A percentile compares a stretch with the other conserved stretches of the same genome.
phyloP scores from a whole-genome alignment of 1,140 invertebrate species.

The Dysdera silvatica region DNA sequence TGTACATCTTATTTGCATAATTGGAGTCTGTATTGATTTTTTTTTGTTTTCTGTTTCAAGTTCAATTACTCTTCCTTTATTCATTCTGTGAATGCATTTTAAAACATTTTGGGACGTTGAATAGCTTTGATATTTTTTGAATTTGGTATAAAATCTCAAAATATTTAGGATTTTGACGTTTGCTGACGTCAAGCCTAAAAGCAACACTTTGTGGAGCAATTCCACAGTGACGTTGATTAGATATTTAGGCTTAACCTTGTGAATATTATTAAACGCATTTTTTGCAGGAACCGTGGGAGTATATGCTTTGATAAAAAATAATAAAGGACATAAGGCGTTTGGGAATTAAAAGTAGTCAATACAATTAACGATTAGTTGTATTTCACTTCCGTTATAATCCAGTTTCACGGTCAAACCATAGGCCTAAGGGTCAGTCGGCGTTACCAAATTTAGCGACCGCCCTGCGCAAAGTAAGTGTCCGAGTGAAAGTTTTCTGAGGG shows the following conservation, averaged over 20 bases:
- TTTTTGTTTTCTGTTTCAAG: constrained; percentile 1
- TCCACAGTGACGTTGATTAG: constrained; percentile 18
- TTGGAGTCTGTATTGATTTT: constrained; percentile 23
- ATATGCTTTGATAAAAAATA: too few relatives aligned
- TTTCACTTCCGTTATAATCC: too few relatives aligned
- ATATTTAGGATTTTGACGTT: constrained; percentile 26
- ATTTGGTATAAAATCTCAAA: constrained; percentile 21
- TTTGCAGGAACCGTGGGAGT: too few relatives aligned
- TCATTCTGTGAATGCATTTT: neutral
- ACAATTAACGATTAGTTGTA: too few relatives aligned
- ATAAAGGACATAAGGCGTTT: too few relatives aligned
- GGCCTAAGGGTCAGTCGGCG: too few relatives aligned
- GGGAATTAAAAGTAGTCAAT: too few relatives aligned
- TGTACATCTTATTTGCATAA: constrained; percentile 31
- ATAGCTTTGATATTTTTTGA: neutral
- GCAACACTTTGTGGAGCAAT: constrained; percentile 19
- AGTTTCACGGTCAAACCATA: too few relatives aligned
- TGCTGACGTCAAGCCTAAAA: constrained; percentile 28
- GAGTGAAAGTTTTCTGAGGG: constrained; percentile 10
- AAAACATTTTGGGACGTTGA: neutral
- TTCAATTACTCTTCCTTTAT: neutral
- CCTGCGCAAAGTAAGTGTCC: neutral
- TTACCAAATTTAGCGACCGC: too few relatives aligned
- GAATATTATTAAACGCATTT: too few relatives aligned
- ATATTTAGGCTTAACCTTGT: constrained; percentile 28